Base-by-base conservation (phyloP, 2,797 vertebrate species). In the Hirundo rustica region DNA sequence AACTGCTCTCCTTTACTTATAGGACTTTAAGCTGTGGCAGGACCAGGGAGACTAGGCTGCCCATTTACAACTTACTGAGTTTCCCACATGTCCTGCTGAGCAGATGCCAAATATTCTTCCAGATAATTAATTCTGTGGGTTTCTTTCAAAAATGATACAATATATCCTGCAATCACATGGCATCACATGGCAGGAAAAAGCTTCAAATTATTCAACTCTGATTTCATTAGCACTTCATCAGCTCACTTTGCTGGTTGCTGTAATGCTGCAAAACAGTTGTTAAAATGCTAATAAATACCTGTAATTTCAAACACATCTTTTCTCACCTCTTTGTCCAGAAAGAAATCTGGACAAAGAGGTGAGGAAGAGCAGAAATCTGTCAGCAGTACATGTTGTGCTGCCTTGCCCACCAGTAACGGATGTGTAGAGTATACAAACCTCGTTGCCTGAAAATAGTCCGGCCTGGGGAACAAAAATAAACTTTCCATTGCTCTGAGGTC, bases 401-500 rank as follows among this genome's bases (percentile, higher is more conserved):
- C 77, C 62, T 80, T 57, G 14, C 26, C 42, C 32, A n/a, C 16
- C 1, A 6, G 1, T 50, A 68, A 75, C 0, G 1, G 29, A 40
- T 22, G 21, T 71, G 42, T 42, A 20, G 14, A 61, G n/a, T 38
- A 30, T 10, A 72, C 44, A 88, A 32, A 66, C 25, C 30, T 70
- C 0, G 0, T 30, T 68, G 47, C 47, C 51, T 85, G 74, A 87
- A 89, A 89, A 78, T 57, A 76, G 44, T 38, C 26, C 0, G 0
- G 22, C 44, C 38, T 38, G 25, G 9, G 47, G 65, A 88, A 47
- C 53, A 82, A 68, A 85, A 77, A 73, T 67, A 64, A 91, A 67
- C 16, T 80, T 87, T 45, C 57, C 73, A 34, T 74, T 81, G 34
- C 78, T 82, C 71, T 65, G 78, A 84, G 64, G 45, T 91, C 38